phyloP scores from a whole-genome alignment of 2,113 vertebrate species.

The Raja brachyura region DNA sequence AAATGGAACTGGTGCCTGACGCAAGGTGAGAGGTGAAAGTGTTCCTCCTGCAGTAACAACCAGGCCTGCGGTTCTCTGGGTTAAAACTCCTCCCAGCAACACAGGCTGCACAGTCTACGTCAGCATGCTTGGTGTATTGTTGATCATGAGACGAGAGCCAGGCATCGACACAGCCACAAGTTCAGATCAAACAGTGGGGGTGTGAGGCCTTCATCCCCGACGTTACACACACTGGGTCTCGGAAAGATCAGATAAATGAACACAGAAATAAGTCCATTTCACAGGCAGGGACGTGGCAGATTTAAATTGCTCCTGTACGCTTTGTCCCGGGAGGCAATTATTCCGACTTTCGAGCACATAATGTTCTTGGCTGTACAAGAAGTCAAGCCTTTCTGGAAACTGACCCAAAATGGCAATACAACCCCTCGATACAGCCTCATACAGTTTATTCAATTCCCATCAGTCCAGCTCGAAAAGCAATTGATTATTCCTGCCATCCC shows the following conservation, averaged over 20 bases:
- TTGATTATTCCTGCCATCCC: neutral
- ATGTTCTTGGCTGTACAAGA: neutral
- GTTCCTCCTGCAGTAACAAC: too few species aligned
- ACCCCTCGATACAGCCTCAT: neutral
- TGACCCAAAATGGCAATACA: neutral
- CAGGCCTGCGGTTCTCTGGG: neutral
- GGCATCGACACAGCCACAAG: neutral
- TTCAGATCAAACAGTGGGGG: neutral
- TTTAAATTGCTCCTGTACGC: neutral
- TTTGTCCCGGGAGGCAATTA: neutral
- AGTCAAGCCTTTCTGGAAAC: neutral
- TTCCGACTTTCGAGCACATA: neutral
- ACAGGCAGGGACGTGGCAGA: neutral
- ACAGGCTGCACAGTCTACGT: neutral
- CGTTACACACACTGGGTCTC: neutral
- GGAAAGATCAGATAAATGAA: neutral
- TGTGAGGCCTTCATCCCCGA: neutral
- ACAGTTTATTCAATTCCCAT: constrained; percentile 14
- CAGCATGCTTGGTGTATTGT: neutral
- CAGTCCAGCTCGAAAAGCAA: neutral
- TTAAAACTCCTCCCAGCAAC: neutral
- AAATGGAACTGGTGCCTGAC: too few species aligned
- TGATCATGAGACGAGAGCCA: neutral
- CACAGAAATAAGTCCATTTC: neutral
- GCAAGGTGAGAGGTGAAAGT: too few species aligned